These are phyloP conservation scores for Sarcophaga carnaria DNA, from an alignment of 2,888 invertebrate genomes.

Conservation along the genomic window DNA sequence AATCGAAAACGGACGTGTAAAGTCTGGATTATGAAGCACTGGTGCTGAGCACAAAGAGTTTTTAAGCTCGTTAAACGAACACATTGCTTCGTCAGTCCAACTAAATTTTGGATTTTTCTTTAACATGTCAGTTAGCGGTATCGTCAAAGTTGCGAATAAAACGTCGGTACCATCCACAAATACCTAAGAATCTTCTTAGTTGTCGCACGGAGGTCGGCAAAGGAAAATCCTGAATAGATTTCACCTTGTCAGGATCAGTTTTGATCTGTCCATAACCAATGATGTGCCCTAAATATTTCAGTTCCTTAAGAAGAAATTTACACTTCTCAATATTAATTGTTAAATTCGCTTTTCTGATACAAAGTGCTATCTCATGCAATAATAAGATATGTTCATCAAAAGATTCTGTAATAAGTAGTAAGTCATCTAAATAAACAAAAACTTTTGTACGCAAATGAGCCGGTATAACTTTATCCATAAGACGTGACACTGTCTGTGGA, in stretches of 20 bases:
- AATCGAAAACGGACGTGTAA: conserved; percentile 26
- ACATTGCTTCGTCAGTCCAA: conserved; percentile 7
- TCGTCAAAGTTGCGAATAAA: conserved; percentile 15
- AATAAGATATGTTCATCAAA: conserved; percentile 41
- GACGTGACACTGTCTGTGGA: too few species aligned
- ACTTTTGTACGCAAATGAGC: conserved; percentile 7
- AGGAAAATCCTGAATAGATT: conserved; percentile 26
- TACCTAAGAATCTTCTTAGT: conserved; percentile 46
- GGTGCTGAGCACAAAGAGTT: conserved; percentile 3
- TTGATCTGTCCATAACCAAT: background rate
- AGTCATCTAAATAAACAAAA: conserved; percentile 40
- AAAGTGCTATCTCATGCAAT: conserved; percentile 7
- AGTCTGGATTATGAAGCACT: conserved; percentile 13
- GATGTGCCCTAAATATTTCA: too few species aligned
- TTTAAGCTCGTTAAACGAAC: conserved; percentile 7
- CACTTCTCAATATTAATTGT: background rate
- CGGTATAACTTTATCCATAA: too few species aligned
- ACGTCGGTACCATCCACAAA: conserved; percentile 23
- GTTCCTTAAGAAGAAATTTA: too few species aligned
- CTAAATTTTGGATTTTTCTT: background rate
- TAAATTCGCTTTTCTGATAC: background rate
- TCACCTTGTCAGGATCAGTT: conserved; percentile 52
- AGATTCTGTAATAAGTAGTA: conserved; percentile 38
- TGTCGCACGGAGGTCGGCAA: conserved; percentile 37
- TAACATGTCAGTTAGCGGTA: background rate